phyloP scores from a whole-genome alignment of 2,113 vertebrate genomes.

The Pterophyllum scalare region DNA sequence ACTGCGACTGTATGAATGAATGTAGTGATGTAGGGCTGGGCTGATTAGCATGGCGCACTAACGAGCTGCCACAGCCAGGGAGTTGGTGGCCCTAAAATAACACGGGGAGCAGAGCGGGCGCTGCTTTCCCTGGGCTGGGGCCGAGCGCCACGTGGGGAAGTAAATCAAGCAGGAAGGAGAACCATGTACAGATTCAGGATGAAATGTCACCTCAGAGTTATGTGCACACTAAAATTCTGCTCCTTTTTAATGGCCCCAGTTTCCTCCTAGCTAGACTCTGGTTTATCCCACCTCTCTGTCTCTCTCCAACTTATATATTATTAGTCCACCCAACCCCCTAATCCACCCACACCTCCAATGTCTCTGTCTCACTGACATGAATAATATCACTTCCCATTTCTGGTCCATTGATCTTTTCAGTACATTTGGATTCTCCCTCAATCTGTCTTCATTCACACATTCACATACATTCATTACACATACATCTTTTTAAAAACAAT shows the following conservation, averaged over 20 bases:
- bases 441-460: not conserved
- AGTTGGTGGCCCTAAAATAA: conserved; percentile 75
- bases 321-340: too few relatives aligned
- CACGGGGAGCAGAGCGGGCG: conserved; percentile 40
- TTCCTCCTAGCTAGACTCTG: conserved; percentile 67
- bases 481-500: not conserved
- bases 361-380: not conserved
- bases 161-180: conserved; percentile 81
- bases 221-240: conserved; percentile 76
- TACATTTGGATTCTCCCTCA: too few relatives aligned
- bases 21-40: conserved; percentile 57
- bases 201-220: conserved; percentile 83
- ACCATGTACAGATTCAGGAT: conserved; percentile 76
- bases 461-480: too few relatives aligned
- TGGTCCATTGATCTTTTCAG: not conserved
- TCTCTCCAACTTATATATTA: conserved; percentile 29
- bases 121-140: conserved; percentile 42
- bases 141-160: conserved; percentile 45
- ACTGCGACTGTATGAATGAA: conserved; percentile 59
- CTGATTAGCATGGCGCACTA: conserved; percentile 75
- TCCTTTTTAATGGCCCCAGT: conserved; percentile 76
- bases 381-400: not conserved
- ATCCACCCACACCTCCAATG: not conserved
- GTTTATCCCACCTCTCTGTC: conserved; percentile 46
- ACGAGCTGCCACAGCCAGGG: conserved; percentile 69